A percentile compares a stretch with the other conserved stretches of the same genome.
These are phyloP conservation scores for Drosophila ananassae DNA, from an alignment of 1,140 invertebrate species.

Conservation along the genomic window DNA sequence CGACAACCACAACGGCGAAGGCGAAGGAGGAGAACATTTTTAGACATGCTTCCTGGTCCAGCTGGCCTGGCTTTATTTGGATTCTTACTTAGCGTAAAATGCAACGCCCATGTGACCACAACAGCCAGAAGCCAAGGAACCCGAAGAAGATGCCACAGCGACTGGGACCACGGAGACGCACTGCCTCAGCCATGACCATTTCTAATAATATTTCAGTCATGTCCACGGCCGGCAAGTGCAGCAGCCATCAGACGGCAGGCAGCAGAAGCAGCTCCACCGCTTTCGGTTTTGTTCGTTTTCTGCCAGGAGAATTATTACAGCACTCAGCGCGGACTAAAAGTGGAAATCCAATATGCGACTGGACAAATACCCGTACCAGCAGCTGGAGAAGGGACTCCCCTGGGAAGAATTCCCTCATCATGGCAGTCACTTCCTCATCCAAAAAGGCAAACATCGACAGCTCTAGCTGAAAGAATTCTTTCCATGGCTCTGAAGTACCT, in stretches of 20 bases:
- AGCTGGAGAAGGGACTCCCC: conserved; percentile 21
- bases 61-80: conserved; percentile 64
- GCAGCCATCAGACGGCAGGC: conserved; percentile 40
- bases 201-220: conserved; percentile 81
- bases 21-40: conserved; percentile 49
- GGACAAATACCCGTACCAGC: conserved; percentile 35
- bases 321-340: conserved; percentile 49
- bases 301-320: conserved; percentile 68
- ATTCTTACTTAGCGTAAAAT: conserved; percentile 73
- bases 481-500: conserved; percentile 45
- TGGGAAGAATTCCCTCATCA: conserved; percentile 11
- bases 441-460: conserved; percentile 29
- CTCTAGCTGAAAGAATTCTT: conserved; percentile 10
- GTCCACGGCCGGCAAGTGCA: conserved; percentile 61
- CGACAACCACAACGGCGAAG: conserved; percentile 40
- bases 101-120: conserved; percentile 65
- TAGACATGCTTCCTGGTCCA: conserved; percentile 76
- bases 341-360: conserved; percentile 42
- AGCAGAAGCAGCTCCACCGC: conserved; percentile 54
- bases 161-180: conserved; percentile 42
- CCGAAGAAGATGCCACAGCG: conserved; percentile 15
- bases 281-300: conserved; percentile 43
- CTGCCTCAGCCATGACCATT: conserved; percentile 58
- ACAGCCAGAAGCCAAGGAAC: conserved; percentile 2
- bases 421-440: conserved; percentile 20